Evolutionary conservation across 2,113 vertebrate genomes (phyloP).

Genomic region (Gallinago jamesoni): DNA sequence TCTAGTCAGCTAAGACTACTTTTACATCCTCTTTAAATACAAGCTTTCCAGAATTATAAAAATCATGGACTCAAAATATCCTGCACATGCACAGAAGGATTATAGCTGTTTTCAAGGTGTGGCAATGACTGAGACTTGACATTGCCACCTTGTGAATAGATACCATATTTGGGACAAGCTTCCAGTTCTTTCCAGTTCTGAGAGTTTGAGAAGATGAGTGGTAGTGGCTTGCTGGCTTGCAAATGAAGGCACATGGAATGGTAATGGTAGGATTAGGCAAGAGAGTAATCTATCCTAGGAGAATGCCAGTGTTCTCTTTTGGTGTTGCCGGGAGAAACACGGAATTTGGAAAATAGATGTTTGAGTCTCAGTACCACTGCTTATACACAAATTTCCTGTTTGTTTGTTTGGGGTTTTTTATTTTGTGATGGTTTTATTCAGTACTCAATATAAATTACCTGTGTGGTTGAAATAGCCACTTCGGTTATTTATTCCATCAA

Average conservation of each 20-base stretch:
- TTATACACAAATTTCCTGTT: not conserved
- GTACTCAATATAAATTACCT: not conserved
- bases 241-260: fast-evolving
- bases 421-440: not conserved
- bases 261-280: not conserved
- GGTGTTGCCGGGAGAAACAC: not conserved
- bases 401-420: not conserved
- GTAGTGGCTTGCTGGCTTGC: not conserved
- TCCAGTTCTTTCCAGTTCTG: not conserved
- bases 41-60: not conserved
- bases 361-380: not conserved
- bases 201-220: not conserved
- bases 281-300: not conserved
- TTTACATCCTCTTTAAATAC: not conserved
- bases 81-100: not conserved
- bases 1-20: not conserved
- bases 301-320: not conserved
- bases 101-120: not conserved
- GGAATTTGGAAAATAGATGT: not conserved
- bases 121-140: not conserved
- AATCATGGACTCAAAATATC: not conserved
- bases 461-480: not conserved
- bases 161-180: not conserved
- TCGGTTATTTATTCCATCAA: not conserved
- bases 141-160: fast-evolving